Percentiles rank a stretch among this genome's conserved stretches.
phyloP scores from a whole-genome alignment of 2,797 vertebrate genomes.

The Onychomys leucogaster region DNA sequence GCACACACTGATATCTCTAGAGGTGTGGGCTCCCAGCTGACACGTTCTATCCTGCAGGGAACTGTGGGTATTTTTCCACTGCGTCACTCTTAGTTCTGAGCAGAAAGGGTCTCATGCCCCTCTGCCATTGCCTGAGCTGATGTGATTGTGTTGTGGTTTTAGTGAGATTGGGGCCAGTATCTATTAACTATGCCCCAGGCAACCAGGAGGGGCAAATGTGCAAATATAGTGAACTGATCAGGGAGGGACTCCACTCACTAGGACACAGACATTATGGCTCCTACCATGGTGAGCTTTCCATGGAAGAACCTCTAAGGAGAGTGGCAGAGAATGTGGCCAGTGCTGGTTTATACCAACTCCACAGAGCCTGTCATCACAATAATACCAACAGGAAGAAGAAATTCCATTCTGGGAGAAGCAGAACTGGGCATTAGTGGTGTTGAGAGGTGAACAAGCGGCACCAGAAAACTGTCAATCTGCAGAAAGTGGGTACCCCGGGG shows the following conservation, averaged over 20 bases:
- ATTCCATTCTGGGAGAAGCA: not conserved
- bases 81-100: not conserved
- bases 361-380: not conserved
- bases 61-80: not conserved
- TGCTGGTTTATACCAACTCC: not conserved
- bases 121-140: not conserved
- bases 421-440: not conserved
- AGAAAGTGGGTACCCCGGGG: not conserved
- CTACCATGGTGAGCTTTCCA: not conserved
- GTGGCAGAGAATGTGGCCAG: not conserved
- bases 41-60: fast-evolving
- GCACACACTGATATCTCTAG: fast-evolving
- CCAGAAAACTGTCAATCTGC: not conserved
- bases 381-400: not conserved
- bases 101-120: not conserved
- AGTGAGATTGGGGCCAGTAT: not conserved
- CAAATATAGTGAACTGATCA: not conserved
- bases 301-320: not conserved
- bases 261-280: not conserved
- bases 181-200: not conserved
- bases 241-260: not conserved
- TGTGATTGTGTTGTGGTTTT: not conserved
- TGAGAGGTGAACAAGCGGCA: not conserved
- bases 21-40: not conserved
- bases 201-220: too few species aligned